Percentiles rank a stretch among this genome's conserved stretches.
These are phyloP conservation scores for Reticulitermes speratus DNA, from an alignment of 1,140 invertebrate species.

Conservation along the genomic window DNA sequence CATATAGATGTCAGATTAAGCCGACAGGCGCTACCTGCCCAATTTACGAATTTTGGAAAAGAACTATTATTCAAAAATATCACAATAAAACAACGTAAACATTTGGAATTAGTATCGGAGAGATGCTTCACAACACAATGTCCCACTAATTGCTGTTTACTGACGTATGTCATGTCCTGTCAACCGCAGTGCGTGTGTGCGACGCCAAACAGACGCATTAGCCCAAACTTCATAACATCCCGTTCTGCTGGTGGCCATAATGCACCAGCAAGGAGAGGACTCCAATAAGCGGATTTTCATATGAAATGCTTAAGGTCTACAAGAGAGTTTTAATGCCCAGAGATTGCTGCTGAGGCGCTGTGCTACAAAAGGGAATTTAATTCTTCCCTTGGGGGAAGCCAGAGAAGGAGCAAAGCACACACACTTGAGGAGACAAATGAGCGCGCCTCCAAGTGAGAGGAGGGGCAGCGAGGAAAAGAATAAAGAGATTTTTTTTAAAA, in stretches of 20 bases:
- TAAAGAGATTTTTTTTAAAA: background rate
- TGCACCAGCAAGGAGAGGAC: background rate
- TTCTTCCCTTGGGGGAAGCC: background rate
- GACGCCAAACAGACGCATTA: background rate
- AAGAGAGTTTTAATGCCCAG: background rate
- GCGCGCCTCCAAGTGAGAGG: background rate
- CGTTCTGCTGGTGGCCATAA: background rate
- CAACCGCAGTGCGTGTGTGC: too few species aligned
- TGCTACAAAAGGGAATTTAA: conserved; percentile 1
- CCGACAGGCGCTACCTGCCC: too few species aligned
- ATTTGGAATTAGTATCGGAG: too few species aligned
- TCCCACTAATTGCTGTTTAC: too few species aligned
- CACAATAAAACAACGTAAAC: too few species aligned
- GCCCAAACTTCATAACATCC: background rate
- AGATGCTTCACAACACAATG: too few species aligned
- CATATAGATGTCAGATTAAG: too few species aligned
- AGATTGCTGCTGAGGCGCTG: background rate
- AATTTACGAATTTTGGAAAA: too few species aligned
- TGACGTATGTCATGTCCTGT: too few species aligned
- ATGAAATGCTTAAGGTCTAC: background rate
- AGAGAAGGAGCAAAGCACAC: background rate
- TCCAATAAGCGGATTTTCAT: background rate
- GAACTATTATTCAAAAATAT: too few species aligned
- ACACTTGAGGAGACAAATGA: conserved; percentile 10
- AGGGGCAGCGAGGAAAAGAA: background rate